Evolutionary conservation across 2,888 invertebrate species (phyloP).

Genomic region (Conus canariensis): DNA sequence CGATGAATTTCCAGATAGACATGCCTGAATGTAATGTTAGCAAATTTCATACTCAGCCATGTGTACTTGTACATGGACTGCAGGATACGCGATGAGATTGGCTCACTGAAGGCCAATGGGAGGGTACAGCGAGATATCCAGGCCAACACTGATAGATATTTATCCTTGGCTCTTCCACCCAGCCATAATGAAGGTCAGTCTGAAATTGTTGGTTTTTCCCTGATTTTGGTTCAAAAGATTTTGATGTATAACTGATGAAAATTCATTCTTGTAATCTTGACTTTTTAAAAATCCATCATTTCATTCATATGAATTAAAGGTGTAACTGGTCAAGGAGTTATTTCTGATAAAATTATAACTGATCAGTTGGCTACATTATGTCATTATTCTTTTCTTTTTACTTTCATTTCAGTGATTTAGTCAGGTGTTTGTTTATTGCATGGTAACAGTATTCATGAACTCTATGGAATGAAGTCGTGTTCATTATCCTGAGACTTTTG

Average conservation of each 20-base stretch:
- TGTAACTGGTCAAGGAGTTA: not conserved
- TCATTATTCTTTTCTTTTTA: too few relatives aligned
- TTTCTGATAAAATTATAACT: not conserved
- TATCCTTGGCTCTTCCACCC: conserved; percentile 72
- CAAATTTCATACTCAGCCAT: too few relatives aligned
- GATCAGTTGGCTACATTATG: too few relatives aligned
- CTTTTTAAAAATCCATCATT: too few relatives aligned
- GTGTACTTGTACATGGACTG: not conserved
- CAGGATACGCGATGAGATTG: conserved; percentile 72
- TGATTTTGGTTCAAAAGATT: too few relatives aligned
- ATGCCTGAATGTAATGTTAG: not conserved
- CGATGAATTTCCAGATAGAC: too few relatives aligned
- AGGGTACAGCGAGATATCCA: conserved; percentile 66
- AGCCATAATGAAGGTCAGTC: conserved; percentile 74
- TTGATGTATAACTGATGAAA: not conserved
- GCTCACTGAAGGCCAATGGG: conserved; percentile 59
- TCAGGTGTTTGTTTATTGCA: too few relatives aligned
- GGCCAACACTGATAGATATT: conserved; percentile 74
- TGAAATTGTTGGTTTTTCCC: not conserved
- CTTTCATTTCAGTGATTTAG: too few relatives aligned
- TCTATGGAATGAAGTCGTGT: too few relatives aligned
- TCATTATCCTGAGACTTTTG: not conserved
- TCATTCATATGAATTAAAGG: too few relatives aligned
- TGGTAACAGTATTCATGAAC: too few relatives aligned
- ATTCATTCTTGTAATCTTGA: not conserved